A percentile compares a stretch with the other conserved stretches of the same genome.
phyloP scores from a whole-genome alignment of 2,113 vertebrate species.

The Cygnus buccinator region DNA sequence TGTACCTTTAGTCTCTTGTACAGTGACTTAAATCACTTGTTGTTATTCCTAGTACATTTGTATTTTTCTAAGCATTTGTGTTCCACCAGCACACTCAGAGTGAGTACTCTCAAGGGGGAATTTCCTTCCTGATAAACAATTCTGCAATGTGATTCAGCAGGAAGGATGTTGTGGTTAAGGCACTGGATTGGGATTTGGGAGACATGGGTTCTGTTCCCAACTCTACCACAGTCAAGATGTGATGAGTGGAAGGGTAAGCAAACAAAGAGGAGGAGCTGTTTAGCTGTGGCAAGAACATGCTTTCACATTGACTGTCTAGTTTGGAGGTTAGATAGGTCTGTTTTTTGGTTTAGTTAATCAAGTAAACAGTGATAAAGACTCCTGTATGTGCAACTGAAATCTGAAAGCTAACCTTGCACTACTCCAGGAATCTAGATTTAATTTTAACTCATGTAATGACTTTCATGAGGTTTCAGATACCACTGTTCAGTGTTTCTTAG shows the following conservation, averaged over 20 bases:
- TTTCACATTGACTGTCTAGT: not conserved
- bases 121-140: conserved; percentile 68
- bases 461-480: not conserved
- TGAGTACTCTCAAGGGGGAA: conserved; percentile 39
- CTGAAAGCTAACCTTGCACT: not conserved
- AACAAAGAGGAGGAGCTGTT: conserved; percentile 38
- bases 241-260: conserved; percentile 42
- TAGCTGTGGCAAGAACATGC: not conserved
- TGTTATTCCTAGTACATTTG: conserved; percentile 1
- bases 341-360: not conserved
- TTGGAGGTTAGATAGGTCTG: not conserved
- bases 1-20: not conserved
- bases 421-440: not conserved
- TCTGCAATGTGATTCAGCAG: conserved; percentile 50
- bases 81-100: conserved; percentile 16
- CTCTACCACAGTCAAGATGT: conserved; percentile 13
- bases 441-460: not conserved
- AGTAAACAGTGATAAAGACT: not conserved
- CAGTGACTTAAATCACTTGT: conserved; percentile 5
- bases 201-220: conserved; percentile 35
- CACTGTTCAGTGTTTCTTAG: not conserved
- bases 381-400: not conserved
- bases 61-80: conserved; percentile 51
- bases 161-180: conserved; percentile 66
- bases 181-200: conserved; percentile 36